A percentile compares a stretch with the other conserved stretches of the same genome.
Conservation (phyloP, 2,113 vertebrate genomes). For the Eurypyga helias region DNA sequence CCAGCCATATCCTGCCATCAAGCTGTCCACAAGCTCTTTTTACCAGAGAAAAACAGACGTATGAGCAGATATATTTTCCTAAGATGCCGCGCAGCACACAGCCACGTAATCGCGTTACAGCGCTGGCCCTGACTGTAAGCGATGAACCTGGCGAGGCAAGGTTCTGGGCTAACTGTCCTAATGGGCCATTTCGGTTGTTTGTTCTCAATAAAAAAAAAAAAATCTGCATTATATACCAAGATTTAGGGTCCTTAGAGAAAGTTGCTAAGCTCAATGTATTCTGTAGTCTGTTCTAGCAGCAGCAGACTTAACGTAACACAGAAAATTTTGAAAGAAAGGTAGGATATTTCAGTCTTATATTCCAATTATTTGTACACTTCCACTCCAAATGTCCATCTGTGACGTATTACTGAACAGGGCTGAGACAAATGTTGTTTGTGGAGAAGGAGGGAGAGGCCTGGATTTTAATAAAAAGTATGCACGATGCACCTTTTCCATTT, state of each 20-base stretch:
- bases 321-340: background rate
- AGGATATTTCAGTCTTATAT: background rate
- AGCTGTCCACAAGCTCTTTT: slow-evolving; percentile 67
- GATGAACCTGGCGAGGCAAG: slow-evolving; percentile 33
- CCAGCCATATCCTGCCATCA: slow-evolving; percentile 46
- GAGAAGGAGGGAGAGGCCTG: background rate
- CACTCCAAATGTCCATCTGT: background rate
- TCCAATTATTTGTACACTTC: background rate
- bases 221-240: background rate
- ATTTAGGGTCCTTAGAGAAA: slow-evolving; percentile 34
- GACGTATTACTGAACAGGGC: background rate
- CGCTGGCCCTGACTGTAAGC: slow-evolving; percentile 45
- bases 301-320: background rate
- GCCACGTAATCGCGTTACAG: slow-evolving; percentile 44
- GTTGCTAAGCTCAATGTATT: background rate
- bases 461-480: background rate
- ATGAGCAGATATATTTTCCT: slow-evolving; percentile 42
- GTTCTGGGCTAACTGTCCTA: slow-evolving; percentile 53
- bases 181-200: slow-evolving; percentile 59
- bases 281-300: background rate
- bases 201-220: slow-evolving; percentile 48
- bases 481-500: background rate
- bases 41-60: slow-evolving; percentile 39
- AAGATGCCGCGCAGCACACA: background rate
- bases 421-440: background rate